Base-by-base conservation (phyloP, 23 tunicate species). In the Halocynthia aurantium region DNA sequence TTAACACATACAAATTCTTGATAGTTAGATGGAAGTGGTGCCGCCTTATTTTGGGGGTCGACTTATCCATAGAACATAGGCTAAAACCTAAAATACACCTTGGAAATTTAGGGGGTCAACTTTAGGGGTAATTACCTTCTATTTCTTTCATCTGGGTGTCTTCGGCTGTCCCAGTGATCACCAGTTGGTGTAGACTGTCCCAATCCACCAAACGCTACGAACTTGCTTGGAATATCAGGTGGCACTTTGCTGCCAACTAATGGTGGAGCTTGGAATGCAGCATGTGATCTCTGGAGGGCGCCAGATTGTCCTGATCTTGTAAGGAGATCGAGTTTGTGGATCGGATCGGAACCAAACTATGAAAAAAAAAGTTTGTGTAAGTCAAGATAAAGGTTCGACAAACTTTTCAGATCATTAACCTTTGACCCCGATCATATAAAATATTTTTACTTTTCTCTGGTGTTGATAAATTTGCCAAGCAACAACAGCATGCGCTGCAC, bases 401-500 rank as follows among this genome's bases (percentile, higher is more conserved):
- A 31, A 31, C 44, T 31, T 31, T 31, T 31, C 4, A 31, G 44
- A 31, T 31, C 44, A 31, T 31, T 31, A 4, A 31, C 44, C 44
- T 31, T 31, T 31, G 44, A 31, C 4, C 44, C 44, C 44, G n/a
- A n/a, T 31, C 4, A 31, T 15, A 21, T n/a, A 54, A 68, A 72
- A n/a, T 10, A 21, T 10, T 62, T 72, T 54, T 69, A 76, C 83
- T 75, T 82, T 87, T 13, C 49, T 55, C 58, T 84, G 88, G 63
- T 90, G 96, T 44, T 64, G 70, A n/a, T 76, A 61, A 5, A 92
- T 92, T 60, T 75, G 72, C 71, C 80, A 72, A 52, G 98, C 98
- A 21, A 92, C 82, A 10, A 76, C 68, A 8, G 89, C 98, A 74
- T 92, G 98, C 6, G 84, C 55, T 6, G 98, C 85, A 55, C 98